A percentile compares a stretch with the other conserved stretches of the same genome.
These are phyloP conservation scores for Mellilla xanthometata DNA, from an alignment of 2,888 invertebrate species.

Conservation along the genomic window DNA sequence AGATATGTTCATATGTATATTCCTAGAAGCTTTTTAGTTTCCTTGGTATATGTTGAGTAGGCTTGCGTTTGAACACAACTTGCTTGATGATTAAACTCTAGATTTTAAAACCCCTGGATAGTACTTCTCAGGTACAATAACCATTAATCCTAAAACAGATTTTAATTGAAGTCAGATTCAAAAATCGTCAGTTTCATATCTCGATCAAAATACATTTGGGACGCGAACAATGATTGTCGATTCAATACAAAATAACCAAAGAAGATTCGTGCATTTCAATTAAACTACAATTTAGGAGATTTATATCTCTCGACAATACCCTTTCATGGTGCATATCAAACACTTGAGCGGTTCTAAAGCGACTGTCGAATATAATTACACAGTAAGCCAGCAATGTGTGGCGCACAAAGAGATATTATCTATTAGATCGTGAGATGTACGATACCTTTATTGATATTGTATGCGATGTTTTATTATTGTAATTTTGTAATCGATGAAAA, in stretches of 20 bases:
- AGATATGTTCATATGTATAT: no score
- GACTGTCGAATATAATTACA: constrained; percentile 21
- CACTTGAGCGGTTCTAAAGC: constrained; percentile 19
- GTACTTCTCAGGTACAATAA: no score
- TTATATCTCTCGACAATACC: constrained; percentile 12
- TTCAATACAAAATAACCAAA: constrained; percentile 10
- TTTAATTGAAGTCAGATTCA: no score
- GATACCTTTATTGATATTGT: constrained; percentile 48
- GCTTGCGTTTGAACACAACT: neutral
- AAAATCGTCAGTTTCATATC: neutral
- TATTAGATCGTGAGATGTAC: constrained; percentile 36
- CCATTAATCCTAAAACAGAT: no score
- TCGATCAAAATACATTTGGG: neutral
- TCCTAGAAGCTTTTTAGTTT: no score
- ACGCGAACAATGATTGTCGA: constrained; percentile 6
- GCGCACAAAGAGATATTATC: constrained; percentile 31
- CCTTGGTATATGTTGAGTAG: neutral
- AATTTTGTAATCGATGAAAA: constrained; percentile 45
- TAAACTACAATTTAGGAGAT: constrained; percentile 10
- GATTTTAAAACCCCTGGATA: no score
- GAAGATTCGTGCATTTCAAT: constrained; percentile 16
- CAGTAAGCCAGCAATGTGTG: constrained; percentile 34
- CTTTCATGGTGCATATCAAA: constrained; percentile 15
- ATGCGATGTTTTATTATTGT: constrained; percentile 52
- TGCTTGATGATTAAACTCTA: no score